Percentiles rank a stretch among this genome's conserved stretches.
Conservation (phyloP, 2,113 vertebrate genomes). For the Capreolus pygargus region DNA sequence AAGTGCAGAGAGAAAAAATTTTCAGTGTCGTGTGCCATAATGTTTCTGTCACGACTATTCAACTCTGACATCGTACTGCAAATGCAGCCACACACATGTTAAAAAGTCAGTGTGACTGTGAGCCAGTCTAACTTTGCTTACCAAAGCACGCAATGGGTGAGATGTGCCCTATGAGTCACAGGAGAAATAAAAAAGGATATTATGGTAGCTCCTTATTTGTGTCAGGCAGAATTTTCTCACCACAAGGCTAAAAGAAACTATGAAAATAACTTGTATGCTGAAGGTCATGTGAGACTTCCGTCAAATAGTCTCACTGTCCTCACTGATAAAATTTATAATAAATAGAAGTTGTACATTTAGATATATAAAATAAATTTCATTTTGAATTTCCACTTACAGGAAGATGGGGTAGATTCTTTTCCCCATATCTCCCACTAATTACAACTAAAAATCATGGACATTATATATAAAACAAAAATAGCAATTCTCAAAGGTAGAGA, state of each 20-base stretch:
- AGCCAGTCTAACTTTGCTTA: not conserved
- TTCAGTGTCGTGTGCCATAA: not conserved
- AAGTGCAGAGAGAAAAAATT: not conserved
- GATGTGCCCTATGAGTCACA: not conserved
- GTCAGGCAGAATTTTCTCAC: conserved; percentile 13
- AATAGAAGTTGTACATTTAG: not conserved
- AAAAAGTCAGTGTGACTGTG: not conserved
- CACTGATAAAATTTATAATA: not conserved
- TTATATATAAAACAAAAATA: not conserved
- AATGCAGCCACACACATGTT: not conserved
- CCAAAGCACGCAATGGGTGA: not conserved
- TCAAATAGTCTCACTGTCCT: not conserved
- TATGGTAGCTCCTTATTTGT: not conserved
- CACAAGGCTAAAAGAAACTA: not conserved
- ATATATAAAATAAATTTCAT: not conserved
- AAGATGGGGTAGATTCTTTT: not conserved
- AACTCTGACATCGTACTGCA: not conserved
- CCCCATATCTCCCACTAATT: not conserved
- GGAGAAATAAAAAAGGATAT: not conserved
- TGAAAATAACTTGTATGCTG: not conserved
- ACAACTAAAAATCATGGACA: not conserved
- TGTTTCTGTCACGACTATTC: not conserved
- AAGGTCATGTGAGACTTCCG: not conserved
- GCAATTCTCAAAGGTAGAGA: not conserved
- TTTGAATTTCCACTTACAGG: not conserved